Percentiles rank a stretch among this genome's conserved stretches.
Conservation (phyloP, 2,113 vertebrate species). For the Dolichotis patagonum region DNA sequence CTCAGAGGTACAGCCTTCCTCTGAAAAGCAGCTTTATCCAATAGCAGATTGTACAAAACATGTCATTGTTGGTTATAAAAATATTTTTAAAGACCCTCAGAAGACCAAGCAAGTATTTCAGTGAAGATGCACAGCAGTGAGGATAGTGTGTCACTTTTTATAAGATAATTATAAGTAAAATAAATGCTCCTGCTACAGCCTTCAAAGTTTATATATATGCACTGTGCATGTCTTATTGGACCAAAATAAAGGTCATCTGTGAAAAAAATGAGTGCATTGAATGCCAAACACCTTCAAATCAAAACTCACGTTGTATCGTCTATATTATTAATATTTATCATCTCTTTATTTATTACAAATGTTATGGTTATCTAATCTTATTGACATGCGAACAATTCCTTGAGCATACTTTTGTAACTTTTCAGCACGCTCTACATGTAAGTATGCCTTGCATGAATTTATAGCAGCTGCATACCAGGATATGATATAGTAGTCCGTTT, state of each 20-base stretch:
- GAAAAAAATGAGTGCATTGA: background rate
- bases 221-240: background rate
- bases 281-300: background rate
- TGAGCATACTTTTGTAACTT: background rate
- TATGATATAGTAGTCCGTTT: background rate
- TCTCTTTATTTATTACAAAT: background rate
- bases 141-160: background rate
- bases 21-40: background rate
- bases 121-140: background rate
- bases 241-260: background rate
- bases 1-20: background rate
- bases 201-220: background rate
- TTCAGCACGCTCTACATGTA: background rate
- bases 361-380: background rate
- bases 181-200: background rate
- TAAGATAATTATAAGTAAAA: background rate
- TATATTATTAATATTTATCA: background rate
- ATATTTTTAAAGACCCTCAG: background rate
- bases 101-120: background rate
- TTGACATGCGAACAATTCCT: background rate
- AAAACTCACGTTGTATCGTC: background rate
- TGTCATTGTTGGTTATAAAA: background rate
- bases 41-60: background rate
- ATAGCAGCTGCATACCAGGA: background rate
- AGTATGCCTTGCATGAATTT: background rate